Evolutionary conservation across 2,113 vertebrate genomes (phyloP).

Genomic region (Alces alces): DNA sequence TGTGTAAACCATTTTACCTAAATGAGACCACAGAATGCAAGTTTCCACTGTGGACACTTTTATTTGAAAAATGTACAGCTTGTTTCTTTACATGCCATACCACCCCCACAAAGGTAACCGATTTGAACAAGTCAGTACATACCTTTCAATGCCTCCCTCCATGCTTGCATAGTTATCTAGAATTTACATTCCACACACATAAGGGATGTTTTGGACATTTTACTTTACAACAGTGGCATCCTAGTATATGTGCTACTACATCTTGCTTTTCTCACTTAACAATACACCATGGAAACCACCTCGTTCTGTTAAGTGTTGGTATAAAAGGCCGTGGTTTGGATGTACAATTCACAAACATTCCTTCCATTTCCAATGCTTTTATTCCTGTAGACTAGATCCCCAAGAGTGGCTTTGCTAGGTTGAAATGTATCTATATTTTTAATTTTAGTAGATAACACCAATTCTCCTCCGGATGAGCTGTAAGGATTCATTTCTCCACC

Average conservation of each 20-base stretch:
- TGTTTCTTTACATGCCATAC: neutral
- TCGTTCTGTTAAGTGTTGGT: neutral
- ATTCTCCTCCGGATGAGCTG: neutral
- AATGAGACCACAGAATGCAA: neutral
- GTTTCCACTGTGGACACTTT: neutral
- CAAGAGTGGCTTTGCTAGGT: neutral
- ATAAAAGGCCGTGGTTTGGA: neutral
- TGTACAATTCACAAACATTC: neutral
- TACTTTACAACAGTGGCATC: neutral
- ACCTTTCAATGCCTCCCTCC: neutral
- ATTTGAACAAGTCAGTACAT: neutral
- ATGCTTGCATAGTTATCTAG: neutral
- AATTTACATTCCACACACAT: neutral
- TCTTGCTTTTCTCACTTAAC: slow-evolving; percentile 29
- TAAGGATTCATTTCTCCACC: slow-evolving; percentile 4
- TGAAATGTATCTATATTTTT: slow-evolving; percentile 9
- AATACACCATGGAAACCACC: slow-evolving; percentile 24
- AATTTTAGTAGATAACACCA: slow-evolving; percentile 23
- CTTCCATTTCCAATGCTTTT: slow-evolving; percentile 3
- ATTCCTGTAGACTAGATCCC: slow-evolving; percentile 2
- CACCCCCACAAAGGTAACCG: neutral
- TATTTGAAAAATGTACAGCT: neutral
- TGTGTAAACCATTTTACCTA: neutral
- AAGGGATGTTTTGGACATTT: neutral
- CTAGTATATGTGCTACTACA: neutral